Evolutionary conservation across 2,888 invertebrate genomes (phyloP).

Genomic region (Tiliacea citrago): DNA sequence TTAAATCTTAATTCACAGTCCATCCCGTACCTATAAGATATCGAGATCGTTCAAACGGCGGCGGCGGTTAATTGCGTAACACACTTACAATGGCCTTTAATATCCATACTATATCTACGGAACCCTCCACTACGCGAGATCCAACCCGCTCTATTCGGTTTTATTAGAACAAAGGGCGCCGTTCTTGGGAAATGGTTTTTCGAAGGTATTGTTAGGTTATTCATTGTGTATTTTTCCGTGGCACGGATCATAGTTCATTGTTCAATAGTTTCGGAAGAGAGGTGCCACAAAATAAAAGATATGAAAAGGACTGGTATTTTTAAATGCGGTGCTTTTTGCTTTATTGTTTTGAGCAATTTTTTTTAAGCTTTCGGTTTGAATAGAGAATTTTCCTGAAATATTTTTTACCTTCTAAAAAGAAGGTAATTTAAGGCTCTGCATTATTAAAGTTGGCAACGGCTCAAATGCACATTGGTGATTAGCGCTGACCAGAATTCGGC

Average conservation of each 20-base stretch:
- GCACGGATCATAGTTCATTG: slow-evolving; percentile 60
- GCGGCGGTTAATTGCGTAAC: too few relatives aligned
- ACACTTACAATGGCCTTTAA: neutral
- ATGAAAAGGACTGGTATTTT: slow-evolving; percentile 1
- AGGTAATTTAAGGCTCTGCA: too few relatives aligned
- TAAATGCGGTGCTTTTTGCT: neutral
- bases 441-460: too few relatives aligned
- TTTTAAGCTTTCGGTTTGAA: neutral
- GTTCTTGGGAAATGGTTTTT: slow-evolving; percentile 82
- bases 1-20: too few relatives aligned
- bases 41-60: neutral
- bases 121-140: neutral
- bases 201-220: slow-evolving; percentile 77
- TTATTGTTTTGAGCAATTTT: neutral
- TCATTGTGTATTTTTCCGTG: slow-evolving; percentile 77
- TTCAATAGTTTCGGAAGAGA: slow-evolving; percentile 40
- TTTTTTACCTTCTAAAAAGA: neutral
- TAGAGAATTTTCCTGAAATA: neutral
- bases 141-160: slow-evolving; percentile 39
- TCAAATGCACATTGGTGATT: too few relatives aligned
- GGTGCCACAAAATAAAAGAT: slow-evolving; percentile 13
- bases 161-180: slow-evolving; percentile 78
- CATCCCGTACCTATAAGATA: neutral
- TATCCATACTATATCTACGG: neutral
- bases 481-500: too few relatives aligned